A percentile compares a stretch with the other conserved stretches of the same genome.
Conservation (phyloP, 2,113 vertebrate species). For the Nicator chloris region DNA sequence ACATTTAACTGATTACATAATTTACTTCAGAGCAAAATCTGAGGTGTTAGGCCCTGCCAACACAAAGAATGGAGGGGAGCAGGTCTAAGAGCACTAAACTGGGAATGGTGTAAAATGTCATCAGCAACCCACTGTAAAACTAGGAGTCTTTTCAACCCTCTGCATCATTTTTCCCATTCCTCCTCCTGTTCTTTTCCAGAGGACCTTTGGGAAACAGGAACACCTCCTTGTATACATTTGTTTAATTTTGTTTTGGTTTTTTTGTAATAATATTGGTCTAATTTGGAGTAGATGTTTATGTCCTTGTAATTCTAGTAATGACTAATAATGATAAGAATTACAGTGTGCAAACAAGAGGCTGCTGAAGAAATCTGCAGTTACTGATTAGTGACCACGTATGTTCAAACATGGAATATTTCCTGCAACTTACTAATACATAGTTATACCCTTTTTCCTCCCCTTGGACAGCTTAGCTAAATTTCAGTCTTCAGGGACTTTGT, state of each 20-base stretch:
- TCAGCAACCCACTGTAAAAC: neutral
- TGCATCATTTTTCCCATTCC: neutral
- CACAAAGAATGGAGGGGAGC: neutral
- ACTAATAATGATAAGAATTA: neutral
- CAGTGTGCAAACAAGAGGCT: neutral
- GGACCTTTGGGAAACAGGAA: neutral
- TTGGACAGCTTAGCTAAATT: neutral
- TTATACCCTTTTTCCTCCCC: rapidly evolving
- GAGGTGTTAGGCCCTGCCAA: neutral
- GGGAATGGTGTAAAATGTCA: neutral
- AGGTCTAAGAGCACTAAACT: neutral
- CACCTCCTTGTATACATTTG: neutral
- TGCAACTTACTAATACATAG: neutral
- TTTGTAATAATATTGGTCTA: neutral
- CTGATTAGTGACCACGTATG: neutral
- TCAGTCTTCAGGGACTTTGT: neutral
- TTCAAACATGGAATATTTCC: neutral
- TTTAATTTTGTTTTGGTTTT: neutral
- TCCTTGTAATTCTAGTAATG: neutral
- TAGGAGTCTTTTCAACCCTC: neutral
- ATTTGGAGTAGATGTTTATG: neutral
- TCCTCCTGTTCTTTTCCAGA: neutral
- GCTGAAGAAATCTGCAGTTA: neutral
- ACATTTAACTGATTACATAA: neutral
- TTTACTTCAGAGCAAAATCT: neutral